These are phyloP conservation scores for Cyclophora punctaria DNA, from an alignment of 2,888 invertebrate genomes.

Conservation along the genomic window DNA sequence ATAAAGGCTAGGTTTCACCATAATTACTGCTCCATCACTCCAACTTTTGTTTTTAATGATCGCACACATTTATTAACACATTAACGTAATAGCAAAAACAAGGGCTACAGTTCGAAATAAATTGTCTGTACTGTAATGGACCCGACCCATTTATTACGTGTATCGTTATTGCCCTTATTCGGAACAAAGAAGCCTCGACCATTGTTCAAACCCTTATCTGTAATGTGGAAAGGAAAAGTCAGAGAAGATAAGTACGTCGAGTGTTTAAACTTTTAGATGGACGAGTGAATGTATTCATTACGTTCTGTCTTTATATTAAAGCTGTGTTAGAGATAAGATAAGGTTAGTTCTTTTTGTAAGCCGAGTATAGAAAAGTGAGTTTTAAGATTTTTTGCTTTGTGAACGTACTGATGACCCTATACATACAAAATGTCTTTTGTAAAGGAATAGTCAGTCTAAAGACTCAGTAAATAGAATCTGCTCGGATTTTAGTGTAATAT, in stretches of 20 bases:
- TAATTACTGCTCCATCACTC: constrained; percentile 56
- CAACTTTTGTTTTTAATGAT: constrained; percentile 60
- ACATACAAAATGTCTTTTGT: too few species aligned
- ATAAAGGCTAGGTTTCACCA: constrained; percentile 33
- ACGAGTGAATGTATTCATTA: too few species aligned
- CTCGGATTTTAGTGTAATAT: too few species aligned
- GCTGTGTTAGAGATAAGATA: too few species aligned
- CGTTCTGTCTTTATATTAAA: too few species aligned
- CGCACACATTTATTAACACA: constrained; percentile 67
- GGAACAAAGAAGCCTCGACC: constrained; percentile 39
- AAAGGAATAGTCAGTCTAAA: too few species aligned
- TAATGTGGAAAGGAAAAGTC: constrained; percentile 12
- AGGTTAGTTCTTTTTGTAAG: too few species aligned
- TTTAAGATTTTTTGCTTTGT: too few species aligned
- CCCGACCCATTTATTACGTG: constrained; percentile 42
- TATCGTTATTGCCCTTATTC: constrained; percentile 42
- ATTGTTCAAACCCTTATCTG: constrained; percentile 34
- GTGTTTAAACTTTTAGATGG: neutral
- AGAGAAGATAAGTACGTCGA: constrained; percentile 7
- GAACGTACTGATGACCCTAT: too few species aligned
- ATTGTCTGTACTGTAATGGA: constrained; percentile 38
- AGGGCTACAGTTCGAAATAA: constrained; percentile 58
- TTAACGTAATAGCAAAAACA: constrained; percentile 66
- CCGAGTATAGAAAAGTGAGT: too few species aligned
- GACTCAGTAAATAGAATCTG: too few species aligned